Base-by-base conservation (phyloP, 2,113 vertebrate genomes). In the Lampris incognitus region DNA sequence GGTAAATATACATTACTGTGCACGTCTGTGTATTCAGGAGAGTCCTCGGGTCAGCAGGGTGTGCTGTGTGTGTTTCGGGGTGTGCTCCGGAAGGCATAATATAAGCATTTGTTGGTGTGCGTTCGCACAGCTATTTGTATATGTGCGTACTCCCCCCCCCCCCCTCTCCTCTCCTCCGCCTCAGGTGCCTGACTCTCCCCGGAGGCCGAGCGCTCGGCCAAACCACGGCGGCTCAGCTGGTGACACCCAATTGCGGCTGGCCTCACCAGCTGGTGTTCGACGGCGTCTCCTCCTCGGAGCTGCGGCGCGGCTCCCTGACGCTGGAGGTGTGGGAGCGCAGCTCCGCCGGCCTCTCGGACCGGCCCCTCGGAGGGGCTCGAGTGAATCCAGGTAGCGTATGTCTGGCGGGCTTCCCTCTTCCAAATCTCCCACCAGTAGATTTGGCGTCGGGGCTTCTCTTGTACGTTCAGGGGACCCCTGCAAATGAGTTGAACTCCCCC, bases 221-320 rank as follows among this genome's bases (percentile, higher is more conserved):
- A 48, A 92, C 63, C 82, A 92, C 94, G 1, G 91, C 91, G 1
- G 87, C 92, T 0, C 9, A 90, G 52, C 95, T 88, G 89, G 91
- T 85, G 82, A 91, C 91, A 38, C 46, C 79, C 5, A 89, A 73
- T 51, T 93, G 93, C 2, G 92, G 90, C 50, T 94, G 94, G 92
- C 92, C 92, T 8, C 91, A 94, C 65, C 88, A 94, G 74, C 92
- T 96, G 10, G 78, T 92, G 42, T 95, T 95, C 73, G 83, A 61
- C 3, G 91, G 88, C 0, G 71, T 94, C 40, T 62, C 55, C 0
- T 90, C 54, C 37, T 69, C 73, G 4, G 81, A 93, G 78, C 90
- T 96, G 9, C 79, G 78, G 73, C 86, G 85, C 0, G 87, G 94
- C 0, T 87, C 83, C 59, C 68, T 95, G 24, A 90, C 94, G 13